Conservation (phyloP, 2,797 vertebrate species). For the Hypotaenidia okinawae region DNA sequence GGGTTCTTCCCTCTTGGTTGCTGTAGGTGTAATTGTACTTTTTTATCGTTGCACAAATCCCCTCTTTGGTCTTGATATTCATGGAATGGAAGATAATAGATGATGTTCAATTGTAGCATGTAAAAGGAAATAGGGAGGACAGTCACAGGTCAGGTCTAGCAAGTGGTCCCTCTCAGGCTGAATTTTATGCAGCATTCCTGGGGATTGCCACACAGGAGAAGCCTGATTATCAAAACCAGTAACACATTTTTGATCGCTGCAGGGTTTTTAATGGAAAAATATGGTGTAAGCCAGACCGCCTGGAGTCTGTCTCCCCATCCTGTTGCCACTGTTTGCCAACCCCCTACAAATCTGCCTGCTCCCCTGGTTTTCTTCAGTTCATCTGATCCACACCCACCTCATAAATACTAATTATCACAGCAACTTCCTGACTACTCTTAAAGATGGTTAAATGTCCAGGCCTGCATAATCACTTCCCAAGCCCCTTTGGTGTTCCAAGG, state of each 20-base stretch:
- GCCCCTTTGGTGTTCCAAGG: not conserved
- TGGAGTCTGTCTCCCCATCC: rapidly evolving
- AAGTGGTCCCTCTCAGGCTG: rapidly evolving
- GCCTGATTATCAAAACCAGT: not conserved
- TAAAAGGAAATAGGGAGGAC: not conserved
- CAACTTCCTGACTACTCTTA: not conserved
- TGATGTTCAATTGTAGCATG: not conserved
- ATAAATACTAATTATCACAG: not conserved
- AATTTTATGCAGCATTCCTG: not conserved
- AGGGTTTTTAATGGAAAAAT: not conserved
- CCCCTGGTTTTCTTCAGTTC: not conserved
- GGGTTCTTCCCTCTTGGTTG: not conserved
- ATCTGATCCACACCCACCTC: not conserved
- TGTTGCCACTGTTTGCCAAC: not conserved
- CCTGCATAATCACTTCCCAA: not conserved
- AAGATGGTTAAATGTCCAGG: not conserved
- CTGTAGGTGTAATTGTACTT: not conserved
- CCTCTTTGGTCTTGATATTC: too few species aligned
- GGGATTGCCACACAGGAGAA: not conserved
- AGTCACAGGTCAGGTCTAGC: not conserved
- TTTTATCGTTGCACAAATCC: not conserved
- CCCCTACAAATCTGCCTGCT: not conserved
- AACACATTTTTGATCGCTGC: rapidly evolving
- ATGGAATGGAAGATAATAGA: not conserved
- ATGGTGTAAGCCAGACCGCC: not conserved